A percentile compares a stretch with the other conserved stretches of the same genome.
phyloP scores from a whole-genome alignment of 2,113 vertebrate species.

The Caranx ignobilis region DNA sequence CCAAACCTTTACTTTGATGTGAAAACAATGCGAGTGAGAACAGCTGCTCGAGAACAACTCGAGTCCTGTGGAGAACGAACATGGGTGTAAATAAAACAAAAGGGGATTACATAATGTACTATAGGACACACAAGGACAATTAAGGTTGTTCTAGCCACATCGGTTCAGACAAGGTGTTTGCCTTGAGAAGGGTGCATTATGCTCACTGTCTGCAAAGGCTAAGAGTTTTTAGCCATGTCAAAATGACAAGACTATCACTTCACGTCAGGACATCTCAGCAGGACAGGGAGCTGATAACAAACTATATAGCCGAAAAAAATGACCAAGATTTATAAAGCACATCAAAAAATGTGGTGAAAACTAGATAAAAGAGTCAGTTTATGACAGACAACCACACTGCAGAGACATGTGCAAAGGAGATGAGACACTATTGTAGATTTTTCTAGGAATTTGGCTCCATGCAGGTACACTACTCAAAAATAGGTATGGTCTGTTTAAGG shows the following conservation, averaged over 20 bases:
- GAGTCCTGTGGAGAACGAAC: not conserved
- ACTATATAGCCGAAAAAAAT: too few relatives aligned
- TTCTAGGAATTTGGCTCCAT: too few relatives aligned
- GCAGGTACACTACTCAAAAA: too few relatives aligned
- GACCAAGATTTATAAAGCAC: too few relatives aligned
- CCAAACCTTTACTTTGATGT: constrained; percentile 46
- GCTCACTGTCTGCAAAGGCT: not conserved
- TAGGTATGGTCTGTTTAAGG: not conserved
- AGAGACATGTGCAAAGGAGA: too few relatives aligned
- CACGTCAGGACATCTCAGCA: too few relatives aligned
- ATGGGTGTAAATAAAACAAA: not conserved
- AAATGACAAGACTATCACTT: not conserved
- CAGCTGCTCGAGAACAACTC: not conserved
- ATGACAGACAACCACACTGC: too few relatives aligned
- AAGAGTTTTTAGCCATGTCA: not conserved
- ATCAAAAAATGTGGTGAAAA: too few relatives aligned
- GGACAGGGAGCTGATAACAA: too few relatives aligned
- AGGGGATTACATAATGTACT: constrained; percentile 7
- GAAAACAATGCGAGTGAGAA: constrained; percentile 12
- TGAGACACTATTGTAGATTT: too few relatives aligned
- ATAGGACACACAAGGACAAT: not conserved
- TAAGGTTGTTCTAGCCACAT: not conserved
- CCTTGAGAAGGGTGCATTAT: not conserved
- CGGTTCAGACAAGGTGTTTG: not conserved
- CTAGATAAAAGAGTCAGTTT: too few relatives aligned